Conservation (phyloP, 2,888 invertebrate species). For the Eumacrocentrus americanus region DNA sequence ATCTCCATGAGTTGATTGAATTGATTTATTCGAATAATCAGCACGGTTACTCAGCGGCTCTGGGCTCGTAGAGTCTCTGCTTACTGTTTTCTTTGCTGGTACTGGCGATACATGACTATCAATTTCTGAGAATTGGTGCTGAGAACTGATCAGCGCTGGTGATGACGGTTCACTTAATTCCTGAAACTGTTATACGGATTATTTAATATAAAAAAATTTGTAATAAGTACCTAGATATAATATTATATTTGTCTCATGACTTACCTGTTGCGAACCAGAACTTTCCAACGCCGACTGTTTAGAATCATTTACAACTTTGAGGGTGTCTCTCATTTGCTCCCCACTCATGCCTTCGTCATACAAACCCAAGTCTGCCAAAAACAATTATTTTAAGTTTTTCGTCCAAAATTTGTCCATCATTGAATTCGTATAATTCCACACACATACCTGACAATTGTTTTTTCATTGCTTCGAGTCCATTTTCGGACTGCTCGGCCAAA, state of each 20-base stretch:
- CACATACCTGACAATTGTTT: too few relatives aligned
- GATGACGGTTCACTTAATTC: not conserved
- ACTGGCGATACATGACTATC: not conserved
- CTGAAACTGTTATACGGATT: not conserved
- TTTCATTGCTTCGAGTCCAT: too few relatives aligned
- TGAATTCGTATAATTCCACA: too few relatives aligned
- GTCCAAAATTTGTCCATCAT: too few relatives aligned
- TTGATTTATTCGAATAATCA: not conserved
- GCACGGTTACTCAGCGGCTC: constrained; percentile 6
- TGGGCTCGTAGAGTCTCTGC: constrained; percentile 14
- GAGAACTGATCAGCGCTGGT: too few relatives aligned
- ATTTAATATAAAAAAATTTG: not conserved
- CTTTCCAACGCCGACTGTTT: not conserved
- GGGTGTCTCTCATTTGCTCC: constrained; percentile 40
- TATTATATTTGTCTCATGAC: not conserved
- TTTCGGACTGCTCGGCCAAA: too few relatives aligned
- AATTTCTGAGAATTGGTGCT: not conserved
- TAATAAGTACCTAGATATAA: not conserved
- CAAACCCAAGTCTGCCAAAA: constrained; percentile 44
- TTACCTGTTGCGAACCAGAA: not conserved
- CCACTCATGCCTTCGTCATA: constrained; percentile 39
- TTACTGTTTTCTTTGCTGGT: not conserved
- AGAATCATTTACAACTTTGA: constrained; percentile 40
- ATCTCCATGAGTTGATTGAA: constrained; percentile 5
- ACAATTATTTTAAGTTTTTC: too few relatives aligned